Conservation (phyloP, 1,140 invertebrate species). For the Octopus sinensis region DNA sequence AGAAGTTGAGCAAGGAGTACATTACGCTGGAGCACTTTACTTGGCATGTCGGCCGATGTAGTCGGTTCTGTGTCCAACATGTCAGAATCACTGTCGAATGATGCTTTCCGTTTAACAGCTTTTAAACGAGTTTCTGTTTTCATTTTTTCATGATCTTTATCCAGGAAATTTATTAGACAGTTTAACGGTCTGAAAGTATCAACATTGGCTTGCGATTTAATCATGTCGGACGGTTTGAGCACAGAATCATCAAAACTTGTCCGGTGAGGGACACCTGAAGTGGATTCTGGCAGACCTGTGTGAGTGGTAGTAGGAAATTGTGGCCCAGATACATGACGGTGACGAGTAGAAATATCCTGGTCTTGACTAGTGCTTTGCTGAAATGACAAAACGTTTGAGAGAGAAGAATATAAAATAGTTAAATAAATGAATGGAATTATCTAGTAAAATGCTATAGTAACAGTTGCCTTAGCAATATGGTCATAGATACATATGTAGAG, state of each 20-base stretch:
- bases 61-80: slow-evolving; percentile 34
- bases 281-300: slow-evolving; percentile 22
- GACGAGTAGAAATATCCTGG: slow-evolving; percentile 52
- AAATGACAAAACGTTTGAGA: slow-evolving; percentile 12
- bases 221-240: slow-evolving; percentile 18
- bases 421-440: not conserved
- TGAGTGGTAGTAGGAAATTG: slow-evolving; percentile 36
- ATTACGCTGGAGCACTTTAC: slow-evolving; percentile 67
- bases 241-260: slow-evolving; percentile 16
- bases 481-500: too few relatives aligned
- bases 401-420: not conserved
- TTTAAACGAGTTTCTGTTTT: slow-evolving; percentile 18
- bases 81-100: slow-evolving; percentile 45
- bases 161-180: not conserved
- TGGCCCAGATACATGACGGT: slow-evolving; percentile 45
- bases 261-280: slow-evolving; percentile 10
- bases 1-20: slow-evolving; percentile 80
- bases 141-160: slow-evolving; percentile 1
- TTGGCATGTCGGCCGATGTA: slow-evolving; percentile 21
- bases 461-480: not conserved
- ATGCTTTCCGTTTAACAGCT: slow-evolving; percentile 37
- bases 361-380: slow-evolving; percentile 52
- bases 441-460: not conserved
- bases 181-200: not conserved
- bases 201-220: not conserved